Evolutionary conservation across 2,113 vertebrate genomes (phyloP), one percentile per base, ranked within the genome.

Genomic region (Oreochromis niloticus): DNA sequence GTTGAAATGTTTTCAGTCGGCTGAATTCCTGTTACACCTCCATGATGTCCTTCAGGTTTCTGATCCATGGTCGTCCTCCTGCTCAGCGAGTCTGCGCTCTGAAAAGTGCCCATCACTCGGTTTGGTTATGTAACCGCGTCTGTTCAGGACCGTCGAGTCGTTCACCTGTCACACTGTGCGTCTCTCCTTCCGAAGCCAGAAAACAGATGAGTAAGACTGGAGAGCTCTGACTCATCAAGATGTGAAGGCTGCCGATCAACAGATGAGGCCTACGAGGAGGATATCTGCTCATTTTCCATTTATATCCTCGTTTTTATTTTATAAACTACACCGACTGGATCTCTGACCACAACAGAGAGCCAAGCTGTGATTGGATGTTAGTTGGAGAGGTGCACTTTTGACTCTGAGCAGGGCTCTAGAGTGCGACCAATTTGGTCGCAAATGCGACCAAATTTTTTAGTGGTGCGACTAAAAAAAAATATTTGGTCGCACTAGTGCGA

Each of bases 331-430:
- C n/a, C 4, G 13, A 73, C 39, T 17, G 68, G 41, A 46, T 39
- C 68, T 27, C 39, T 4, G 63, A 68, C 0, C n/a, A 9, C 22
- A 4, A 27, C 22, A 27, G 0, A 46, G 22, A 27, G 22, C 2
- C 22, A 48, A 46, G 41, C 22, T 6, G 22, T 48, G 41, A 17
- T 73, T 84, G 63, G 22, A 2, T 22, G 22, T 56, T 84, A 41
- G 82, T 66, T 73, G 36, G 66, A 73, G 39, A 75, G 55, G 27
- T 55, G 82, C 36, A 84, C 4, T 4, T 56, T 24, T 56, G 22
- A 56, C 54, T 24, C n/a, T 24, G 54, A 24, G 24, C 24, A 24
- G 24, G 24, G 24, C 24, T 24, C 24, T 24, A 24, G 24, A 24
- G 24, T 24, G 24, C 24, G 3, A 24, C 24, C 24, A 24, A 24